These are phyloP conservation scores for Lophius americanus DNA, from an alignment of 2,797 vertebrate species.

Conservation along the genomic window DNA sequence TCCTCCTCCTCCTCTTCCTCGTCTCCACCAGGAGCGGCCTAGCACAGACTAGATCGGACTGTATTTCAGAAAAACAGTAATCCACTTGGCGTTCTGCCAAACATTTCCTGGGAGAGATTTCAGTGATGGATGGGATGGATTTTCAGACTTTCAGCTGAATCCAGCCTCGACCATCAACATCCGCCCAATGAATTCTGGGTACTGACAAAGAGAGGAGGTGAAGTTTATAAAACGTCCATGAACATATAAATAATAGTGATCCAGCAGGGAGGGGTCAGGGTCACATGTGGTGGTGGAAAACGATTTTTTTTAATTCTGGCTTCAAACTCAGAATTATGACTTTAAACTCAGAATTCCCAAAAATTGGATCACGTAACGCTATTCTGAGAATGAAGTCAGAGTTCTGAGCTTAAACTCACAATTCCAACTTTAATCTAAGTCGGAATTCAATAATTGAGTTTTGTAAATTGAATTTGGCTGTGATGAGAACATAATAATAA, in stretches of 20 bases:
- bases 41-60: slow-evolving; percentile 47
- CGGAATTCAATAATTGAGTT: too few species aligned
- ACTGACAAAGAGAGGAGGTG: slow-evolving; percentile 21
- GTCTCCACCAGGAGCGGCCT: slow-evolving; percentile 38
- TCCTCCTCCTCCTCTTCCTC: slow-evolving; percentile 39
- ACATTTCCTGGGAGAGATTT: slow-evolving; percentile 58
- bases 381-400: too few species aligned
- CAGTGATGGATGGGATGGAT: slow-evolving; percentile 37
- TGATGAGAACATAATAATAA: too few species aligned
- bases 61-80: slow-evolving; percentile 63
- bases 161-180: slow-evolving; percentile 32
- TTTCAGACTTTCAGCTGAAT: slow-evolving; percentile 41
- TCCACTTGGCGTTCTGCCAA: slow-evolving; percentile 51
- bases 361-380: too few species aligned
- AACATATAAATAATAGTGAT: background rate
- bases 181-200: slow-evolving; percentile 29
- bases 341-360: too few species aligned
- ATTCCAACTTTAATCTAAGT: too few species aligned
- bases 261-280: background rate
- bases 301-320: too few species aligned
- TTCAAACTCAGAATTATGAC: too few species aligned
- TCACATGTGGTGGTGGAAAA: too few species aligned
- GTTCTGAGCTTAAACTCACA: too few species aligned
- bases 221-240: slow-evolving; percentile 28
- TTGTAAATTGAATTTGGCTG: too few species aligned